These are phyloP conservation scores for Acleris cristana DNA, from an alignment of 2,888 invertebrate genomes.

Conservation along the genomic window DNA sequence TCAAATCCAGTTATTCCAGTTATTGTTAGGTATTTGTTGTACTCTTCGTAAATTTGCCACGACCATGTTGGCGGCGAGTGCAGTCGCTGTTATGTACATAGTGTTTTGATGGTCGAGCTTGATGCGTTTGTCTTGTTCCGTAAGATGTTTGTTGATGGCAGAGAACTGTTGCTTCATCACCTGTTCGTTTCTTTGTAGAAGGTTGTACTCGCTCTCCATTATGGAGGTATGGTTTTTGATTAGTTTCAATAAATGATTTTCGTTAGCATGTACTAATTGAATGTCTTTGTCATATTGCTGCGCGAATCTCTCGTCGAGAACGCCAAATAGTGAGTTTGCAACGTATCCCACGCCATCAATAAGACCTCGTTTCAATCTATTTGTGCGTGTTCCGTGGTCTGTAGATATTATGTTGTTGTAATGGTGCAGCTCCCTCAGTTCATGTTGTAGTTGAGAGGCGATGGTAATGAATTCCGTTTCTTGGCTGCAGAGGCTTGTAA, in stretches of 20 bases:
- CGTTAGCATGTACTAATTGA: background rate
- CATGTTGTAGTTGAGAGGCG: too few species aligned
- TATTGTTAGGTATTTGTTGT: too few species aligned
- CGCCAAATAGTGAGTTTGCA: constrained; percentile 39
- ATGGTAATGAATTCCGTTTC: too few species aligned
- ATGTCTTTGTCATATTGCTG: constrained; percentile 36
- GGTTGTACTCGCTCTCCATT: constrained; percentile 9
- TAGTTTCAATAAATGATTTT: background rate
- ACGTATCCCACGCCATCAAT: constrained; percentile 38
- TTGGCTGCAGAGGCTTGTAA: too few species aligned
- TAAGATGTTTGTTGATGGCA: too few species aligned
- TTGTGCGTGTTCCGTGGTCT: background rate
- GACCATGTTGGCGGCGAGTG: too few species aligned
- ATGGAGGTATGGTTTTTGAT: constrained; percentile 11
- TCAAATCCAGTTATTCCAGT: too few species aligned
- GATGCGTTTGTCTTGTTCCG: too few species aligned
- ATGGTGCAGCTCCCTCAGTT: too few species aligned
- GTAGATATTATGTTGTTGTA: background rate
- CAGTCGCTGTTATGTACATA: too few species aligned
- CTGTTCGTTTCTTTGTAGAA: constrained; percentile 10
- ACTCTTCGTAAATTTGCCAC: too few species aligned
- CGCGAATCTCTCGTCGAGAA: constrained; percentile 37
- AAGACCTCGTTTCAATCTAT: constrained; percentile 24
- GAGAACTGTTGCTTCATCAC: background rate
- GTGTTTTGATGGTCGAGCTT: too few species aligned